Conservation (phyloP, 2,888 invertebrate genomes). For the Rutpela maculata region DNA sequence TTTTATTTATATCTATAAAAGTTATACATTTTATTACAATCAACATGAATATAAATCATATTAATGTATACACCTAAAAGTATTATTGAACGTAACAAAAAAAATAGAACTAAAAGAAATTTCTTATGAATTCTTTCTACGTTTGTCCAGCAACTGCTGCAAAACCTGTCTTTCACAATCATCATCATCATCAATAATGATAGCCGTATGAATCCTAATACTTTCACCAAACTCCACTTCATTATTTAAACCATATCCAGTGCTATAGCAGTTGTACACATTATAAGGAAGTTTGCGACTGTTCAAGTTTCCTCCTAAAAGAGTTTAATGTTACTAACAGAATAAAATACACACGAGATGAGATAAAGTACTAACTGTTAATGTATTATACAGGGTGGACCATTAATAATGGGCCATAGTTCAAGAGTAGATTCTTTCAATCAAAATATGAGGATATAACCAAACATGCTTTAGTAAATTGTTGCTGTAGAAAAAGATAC, state of each 20-base stretch:
- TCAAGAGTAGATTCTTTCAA: no score
- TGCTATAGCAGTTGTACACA: constrained; percentile 29
- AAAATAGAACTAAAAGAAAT: background rate
- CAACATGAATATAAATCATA: background rate
- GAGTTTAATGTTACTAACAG: background rate
- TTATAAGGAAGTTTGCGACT: constrained; percentile 29
- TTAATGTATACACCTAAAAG: background rate
- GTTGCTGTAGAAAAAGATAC: no score
- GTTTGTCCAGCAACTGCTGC: constrained; percentile 35
- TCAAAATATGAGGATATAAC: no score
- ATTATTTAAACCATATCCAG: constrained; percentile 28
- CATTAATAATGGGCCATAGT: no score
- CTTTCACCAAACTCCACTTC: constrained; percentile 42
- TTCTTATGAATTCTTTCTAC: background rate
- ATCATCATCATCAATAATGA: constrained; percentile 54
- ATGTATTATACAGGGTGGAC: no score
- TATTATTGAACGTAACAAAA: background rate
- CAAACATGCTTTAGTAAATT: no score
- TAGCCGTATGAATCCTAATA: constrained; percentile 51
- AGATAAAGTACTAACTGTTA: no score
- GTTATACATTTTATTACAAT: background rate
- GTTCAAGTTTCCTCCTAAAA: constrained; percentile 13
- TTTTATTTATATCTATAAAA: no score
- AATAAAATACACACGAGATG: no score
- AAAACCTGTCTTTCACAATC: constrained; percentile 45